Conservation (phyloP, 1,140 invertebrate genomes). For the Drosophila nikananu region DNA sequence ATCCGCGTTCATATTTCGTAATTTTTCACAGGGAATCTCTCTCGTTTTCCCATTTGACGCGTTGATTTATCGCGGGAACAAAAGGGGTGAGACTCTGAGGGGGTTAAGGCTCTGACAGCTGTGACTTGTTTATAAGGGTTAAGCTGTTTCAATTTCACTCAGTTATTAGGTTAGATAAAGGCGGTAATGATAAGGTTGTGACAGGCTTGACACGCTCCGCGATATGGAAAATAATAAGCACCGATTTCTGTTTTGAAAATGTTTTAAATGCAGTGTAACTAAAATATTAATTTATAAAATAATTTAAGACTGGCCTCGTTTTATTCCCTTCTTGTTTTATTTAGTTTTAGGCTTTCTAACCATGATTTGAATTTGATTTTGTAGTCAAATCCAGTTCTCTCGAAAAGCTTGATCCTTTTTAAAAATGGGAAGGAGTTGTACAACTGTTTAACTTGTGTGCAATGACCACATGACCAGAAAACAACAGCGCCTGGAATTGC, state of each 20-base stretch:
- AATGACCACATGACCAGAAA: conserved; percentile 43
- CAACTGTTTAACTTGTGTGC: conserved; percentile 74
- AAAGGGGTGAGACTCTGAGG: conserved; percentile 36
- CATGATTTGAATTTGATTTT: background rate
- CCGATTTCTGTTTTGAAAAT: background rate
- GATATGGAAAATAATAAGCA: conserved; percentile 38
- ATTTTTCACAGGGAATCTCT: conserved; percentile 69
- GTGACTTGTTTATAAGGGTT: conserved; percentile 75
- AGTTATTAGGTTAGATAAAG: conserved; percentile 76
- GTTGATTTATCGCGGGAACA: conserved; percentile 62
- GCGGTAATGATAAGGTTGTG: conserved; percentile 80
- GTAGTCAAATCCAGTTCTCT: rapidly evolving
- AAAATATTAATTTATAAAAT: no score
- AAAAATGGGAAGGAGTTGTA: background rate
- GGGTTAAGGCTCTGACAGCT: conserved; percentile 55
- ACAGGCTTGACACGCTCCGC: conserved; percentile 50
- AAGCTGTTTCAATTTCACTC: conserved; percentile 81
- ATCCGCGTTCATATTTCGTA: conserved; percentile 75
- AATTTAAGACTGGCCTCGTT: no score
- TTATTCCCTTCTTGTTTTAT: no score
- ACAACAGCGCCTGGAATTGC: conserved; percentile 28
- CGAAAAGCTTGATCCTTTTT: conserved; percentile 21
- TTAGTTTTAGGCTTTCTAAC: background rate
- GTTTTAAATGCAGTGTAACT: no score
- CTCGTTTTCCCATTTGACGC: conserved; percentile 45